phyloP scores from a whole-genome alignment of 2,888 invertebrate species.

The Aporophyla nigra region DNA sequence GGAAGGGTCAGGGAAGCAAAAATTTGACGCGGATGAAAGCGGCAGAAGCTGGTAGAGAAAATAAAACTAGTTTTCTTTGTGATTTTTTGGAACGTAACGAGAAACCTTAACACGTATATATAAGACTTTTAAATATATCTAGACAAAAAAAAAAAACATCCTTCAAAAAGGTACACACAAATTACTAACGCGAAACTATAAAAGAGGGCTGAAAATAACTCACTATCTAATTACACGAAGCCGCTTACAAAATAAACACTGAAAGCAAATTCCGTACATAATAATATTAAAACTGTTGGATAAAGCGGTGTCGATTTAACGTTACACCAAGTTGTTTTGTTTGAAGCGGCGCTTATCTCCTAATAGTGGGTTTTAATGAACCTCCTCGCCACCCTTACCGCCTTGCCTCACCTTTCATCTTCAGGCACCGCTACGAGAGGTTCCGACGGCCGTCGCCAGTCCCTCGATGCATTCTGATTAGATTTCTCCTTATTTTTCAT shows the following conservation, averaged over 20 bases:
- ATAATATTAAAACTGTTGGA: slow-evolving; percentile 62
- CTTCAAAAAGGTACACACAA: background rate
- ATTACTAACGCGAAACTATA: slow-evolving; percentile 4
- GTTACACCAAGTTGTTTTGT: slow-evolving; percentile 80
- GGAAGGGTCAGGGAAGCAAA: too few species aligned
- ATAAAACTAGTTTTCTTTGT: background rate
- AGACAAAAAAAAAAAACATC: background rate
- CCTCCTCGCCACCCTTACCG: slow-evolving; percentile 77
- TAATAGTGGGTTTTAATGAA: slow-evolving; percentile 87
- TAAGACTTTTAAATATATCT: background rate
- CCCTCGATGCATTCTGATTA: slow-evolving; percentile 82
- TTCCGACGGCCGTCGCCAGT: slow-evolving; percentile 84
- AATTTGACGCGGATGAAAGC: too few species aligned
- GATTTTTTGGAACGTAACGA: background rate
- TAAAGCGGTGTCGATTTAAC: slow-evolving; percentile 75
- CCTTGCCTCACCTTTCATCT: slow-evolving; percentile 87
- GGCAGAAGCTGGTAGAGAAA: too few species aligned
- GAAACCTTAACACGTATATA: background rate
- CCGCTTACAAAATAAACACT: slow-evolving; percentile 48
- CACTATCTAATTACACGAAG: slow-evolving; percentile 32
- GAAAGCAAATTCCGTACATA: slow-evolving; percentile 50
- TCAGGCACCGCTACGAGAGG: slow-evolving; percentile 87
- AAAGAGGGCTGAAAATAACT: slow-evolving; percentile 7
- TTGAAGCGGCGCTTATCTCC: slow-evolving; percentile 79
- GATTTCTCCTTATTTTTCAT: slow-evolving; percentile 87